phyloP scores from a whole-genome alignment of 2,797 vertebrate species.

The Hippoglossus hippoglossus region DNA sequence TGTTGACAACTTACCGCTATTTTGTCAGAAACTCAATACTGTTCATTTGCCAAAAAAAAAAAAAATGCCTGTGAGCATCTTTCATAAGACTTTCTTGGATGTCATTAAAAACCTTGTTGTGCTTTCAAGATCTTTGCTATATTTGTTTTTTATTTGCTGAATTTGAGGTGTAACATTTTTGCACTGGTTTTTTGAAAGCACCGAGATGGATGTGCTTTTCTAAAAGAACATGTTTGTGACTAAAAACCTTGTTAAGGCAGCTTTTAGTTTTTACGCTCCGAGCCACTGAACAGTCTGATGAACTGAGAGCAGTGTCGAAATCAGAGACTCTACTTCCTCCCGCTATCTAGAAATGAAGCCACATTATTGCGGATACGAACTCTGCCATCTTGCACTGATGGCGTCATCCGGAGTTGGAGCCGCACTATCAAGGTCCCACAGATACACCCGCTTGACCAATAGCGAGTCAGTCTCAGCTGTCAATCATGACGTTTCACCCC shows the following conservation, averaged over 20 bases:
- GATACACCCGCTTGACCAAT: no score
- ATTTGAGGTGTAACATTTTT: conserved; percentile 30
- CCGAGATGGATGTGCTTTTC: conserved; percentile 9
- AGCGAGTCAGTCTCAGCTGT: no score
- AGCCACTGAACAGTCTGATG: not conserved
- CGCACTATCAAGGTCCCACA: no score
- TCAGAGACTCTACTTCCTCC: no score
- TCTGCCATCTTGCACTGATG: no score
- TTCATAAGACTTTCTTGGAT: conserved; percentile 9
- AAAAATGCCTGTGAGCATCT: conserved; percentile 3
- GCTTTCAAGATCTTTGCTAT: conserved; percentile 16
- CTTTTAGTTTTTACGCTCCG: not conserved
- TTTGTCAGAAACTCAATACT: conserved; percentile 2
- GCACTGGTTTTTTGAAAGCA: conserved; percentile 1
- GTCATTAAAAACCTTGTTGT: conserved; percentile 17
- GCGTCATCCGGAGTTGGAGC: no score
- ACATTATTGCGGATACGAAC: no score
- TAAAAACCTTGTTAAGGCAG: no score
- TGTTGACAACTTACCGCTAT: conserved; percentile 25
- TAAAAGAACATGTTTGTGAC: conserved; percentile 10
- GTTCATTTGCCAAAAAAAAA: conserved; percentile 9
- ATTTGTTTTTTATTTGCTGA: conserved; percentile 35
- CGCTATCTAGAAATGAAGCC: no score
- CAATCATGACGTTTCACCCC: no score
- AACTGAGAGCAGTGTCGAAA: no score